Evolutionary conservation across 2,113 vertebrate genomes (phyloP), one percentile per base, ranked within the genome.

Genomic region (Saimiri boliviensis): DNA sequence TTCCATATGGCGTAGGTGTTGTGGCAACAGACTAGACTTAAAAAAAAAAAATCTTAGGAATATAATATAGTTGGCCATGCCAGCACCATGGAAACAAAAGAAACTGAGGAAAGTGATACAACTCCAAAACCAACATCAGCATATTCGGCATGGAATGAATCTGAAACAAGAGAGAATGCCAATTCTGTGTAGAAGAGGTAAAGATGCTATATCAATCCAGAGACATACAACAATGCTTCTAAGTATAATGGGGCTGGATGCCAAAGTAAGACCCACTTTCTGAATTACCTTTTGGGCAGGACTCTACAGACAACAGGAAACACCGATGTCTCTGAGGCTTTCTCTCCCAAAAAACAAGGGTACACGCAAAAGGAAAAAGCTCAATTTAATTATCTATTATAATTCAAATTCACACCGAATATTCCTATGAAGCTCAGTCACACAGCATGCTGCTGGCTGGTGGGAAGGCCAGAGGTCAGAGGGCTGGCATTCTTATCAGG

Each of bases 11-110:
- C 60, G 91, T 77, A 89, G 35, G 1, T 20, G 40, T 32, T 8
- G 1, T 54, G 30, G 90, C 90, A 94, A 40, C 71, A 88, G 94
- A 93, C 5, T 0, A 32, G 81, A 86, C 52, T 76, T 37, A 63
- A 56, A 94, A 87, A 42, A 42, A 42, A 56, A 94, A 87, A 21
- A 92, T 91, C 81, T 63, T 56, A 89, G 71, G 35, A 66, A 45
- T 71, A 74, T 89, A 77, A 79, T 94, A 80, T 94, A 80, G n/a
- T 76, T 54, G 52, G 91, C 47, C 80, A 66, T 19, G 4, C 11
- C 9, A 84, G 19, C 56, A 58, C n/a, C 49, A 3, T 27, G 58
- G 82, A 81, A 92, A 70, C 3, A 30, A 89, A 40, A 81, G 12
- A 60, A 86, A 76, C 17, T 73, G 94, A 90, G 47, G 5, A 60